These are phyloP conservation scores for Neoniphon sammara DNA, from an alignment of 2,797 vertebrate species.

Conservation along the genomic window DNA sequence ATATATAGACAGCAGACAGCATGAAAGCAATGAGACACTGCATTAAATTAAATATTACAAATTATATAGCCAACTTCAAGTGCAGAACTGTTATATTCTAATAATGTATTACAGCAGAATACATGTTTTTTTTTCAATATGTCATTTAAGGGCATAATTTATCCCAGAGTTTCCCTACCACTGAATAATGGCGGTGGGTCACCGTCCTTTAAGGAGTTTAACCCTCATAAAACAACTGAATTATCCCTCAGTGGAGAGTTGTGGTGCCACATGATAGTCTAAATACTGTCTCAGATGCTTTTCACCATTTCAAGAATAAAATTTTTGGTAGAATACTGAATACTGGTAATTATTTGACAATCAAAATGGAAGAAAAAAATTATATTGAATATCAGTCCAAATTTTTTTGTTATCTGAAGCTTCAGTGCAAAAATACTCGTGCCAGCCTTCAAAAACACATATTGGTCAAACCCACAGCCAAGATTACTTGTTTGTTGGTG, in stretches of 20 bases:
- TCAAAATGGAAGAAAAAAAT: slow-evolving; percentile 5
- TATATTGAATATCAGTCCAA: background rate
- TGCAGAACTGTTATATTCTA: background rate
- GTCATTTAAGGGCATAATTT: too few relatives aligned
- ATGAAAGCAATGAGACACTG: background rate
- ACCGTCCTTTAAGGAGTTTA: too few relatives aligned
- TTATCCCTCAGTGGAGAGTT: background rate
- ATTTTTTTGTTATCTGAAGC: background rate
- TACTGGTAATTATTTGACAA: background rate
- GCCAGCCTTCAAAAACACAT: slow-evolving; percentile 23
- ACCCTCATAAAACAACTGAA: background rate
- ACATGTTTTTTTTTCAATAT: too few relatives aligned
- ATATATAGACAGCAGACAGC: background rate
- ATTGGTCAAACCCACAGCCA: slow-evolving; percentile 23
- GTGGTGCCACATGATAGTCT: background rate
- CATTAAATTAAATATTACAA: background rate
- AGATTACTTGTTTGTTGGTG: slow-evolving; percentile 45
- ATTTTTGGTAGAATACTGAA: slow-evolving; percentile 1
- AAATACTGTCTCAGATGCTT: background rate
- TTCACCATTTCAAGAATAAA: background rate
- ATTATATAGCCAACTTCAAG: background rate
- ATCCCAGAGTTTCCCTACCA: too few relatives aligned
- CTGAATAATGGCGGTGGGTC: too few relatives aligned
- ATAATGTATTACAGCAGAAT: too few relatives aligned
- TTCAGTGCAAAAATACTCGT: slow-evolving; percentile 38